A percentile compares a stretch with the other conserved stretches of the same genome.
phyloP scores from a whole-genome alignment of 2,113 vertebrate genomes.

The Semicossyphus pulcher region DNA sequence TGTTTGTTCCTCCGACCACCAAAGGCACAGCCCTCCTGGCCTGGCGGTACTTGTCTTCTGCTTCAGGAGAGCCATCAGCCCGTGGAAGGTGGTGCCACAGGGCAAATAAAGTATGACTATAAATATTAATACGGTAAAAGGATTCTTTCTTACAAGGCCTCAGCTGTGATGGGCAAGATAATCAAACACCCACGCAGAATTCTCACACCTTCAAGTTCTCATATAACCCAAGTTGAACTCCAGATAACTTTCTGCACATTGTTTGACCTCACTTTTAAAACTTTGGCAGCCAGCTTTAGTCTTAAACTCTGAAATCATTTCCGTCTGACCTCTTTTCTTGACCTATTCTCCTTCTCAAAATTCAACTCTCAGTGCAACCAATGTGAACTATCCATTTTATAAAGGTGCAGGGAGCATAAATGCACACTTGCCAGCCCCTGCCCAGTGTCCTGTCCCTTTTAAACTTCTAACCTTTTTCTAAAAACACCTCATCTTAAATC shows the following conservation, averaged over 20 bases:
- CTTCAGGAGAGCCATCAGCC: too few relatives aligned
- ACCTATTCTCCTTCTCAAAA: conserved; percentile 21
- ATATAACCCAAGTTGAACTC: not conserved
- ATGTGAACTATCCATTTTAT: conserved; percentile 43
- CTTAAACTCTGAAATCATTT: not conserved
- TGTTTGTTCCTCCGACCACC: too few relatives aligned
- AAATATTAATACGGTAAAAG: not conserved
- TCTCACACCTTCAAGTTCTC: not conserved
- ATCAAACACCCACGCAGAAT: not conserved
- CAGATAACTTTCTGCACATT: not conserved
- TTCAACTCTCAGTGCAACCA: conserved; percentile 1
- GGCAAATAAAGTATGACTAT: not conserved
- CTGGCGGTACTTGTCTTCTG: too few relatives aligned
- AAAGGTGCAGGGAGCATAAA: conserved; percentile 27
- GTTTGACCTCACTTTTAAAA: conserved; percentile 24
- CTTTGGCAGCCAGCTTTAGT: not conserved
- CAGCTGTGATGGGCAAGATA: not conserved
- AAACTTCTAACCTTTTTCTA: conserved; percentile 45
- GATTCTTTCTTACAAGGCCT: not conserved
- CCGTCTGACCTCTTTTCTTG: conserved; percentile 42
- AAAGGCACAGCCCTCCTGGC: too few relatives aligned
- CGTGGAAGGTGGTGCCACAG: too few relatives aligned
- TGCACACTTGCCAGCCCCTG: conserved; percentile 8
- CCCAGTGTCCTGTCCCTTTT: conserved; percentile 15
- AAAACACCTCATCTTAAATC: conserved; percentile 64